phyloP scores from a whole-genome alignment of 2,888 invertebrate species.

The Trichacis sp. region DNA sequence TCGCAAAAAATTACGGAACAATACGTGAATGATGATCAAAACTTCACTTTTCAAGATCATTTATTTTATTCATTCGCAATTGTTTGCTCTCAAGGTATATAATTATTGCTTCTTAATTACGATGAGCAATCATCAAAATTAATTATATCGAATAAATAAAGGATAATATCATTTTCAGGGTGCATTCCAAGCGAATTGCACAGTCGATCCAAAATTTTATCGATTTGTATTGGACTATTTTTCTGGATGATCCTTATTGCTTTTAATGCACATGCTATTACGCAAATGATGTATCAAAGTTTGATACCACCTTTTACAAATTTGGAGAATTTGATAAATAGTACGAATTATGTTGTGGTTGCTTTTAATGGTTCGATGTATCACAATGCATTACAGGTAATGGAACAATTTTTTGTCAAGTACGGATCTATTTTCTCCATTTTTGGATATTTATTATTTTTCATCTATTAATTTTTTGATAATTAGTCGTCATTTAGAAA shows the following conservation, averaged over 20 bases:
- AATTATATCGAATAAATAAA: too few relatives aligned
- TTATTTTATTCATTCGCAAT: conserved; percentile 27
- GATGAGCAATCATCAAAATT: too few relatives aligned
- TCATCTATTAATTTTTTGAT: too few relatives aligned
- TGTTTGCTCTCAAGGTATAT: conserved; percentile 33
- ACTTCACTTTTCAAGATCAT: conserved; percentile 27
- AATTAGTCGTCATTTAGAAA: too few relatives aligned
- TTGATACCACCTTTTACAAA: conserved; percentile 26
- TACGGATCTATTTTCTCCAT: too few relatives aligned
- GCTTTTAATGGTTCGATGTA: conserved; percentile 29
- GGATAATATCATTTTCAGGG: conserved; percentile 29
- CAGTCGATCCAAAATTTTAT: conserved; percentile 24
- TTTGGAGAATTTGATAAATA: conserved; percentile 24
- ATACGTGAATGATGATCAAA: neutral
- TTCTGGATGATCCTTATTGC: conserved; percentile 33
- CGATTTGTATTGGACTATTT: conserved; percentile 30
- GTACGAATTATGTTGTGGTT: conserved; percentile 24
- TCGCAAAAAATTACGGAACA: conserved; percentile 14
- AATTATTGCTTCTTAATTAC: too few relatives aligned
- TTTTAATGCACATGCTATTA: conserved; percentile 37
- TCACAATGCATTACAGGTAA: conserved; percentile 24
- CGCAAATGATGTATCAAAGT: conserved; percentile 31
- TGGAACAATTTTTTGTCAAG: too few relatives aligned
- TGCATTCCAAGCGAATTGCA: conserved; percentile 13
- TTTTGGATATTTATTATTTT: too few relatives aligned